phyloP scores from a whole-genome alignment of 2,888 invertebrate species.

The Entomobrya multifasciata region DNA sequence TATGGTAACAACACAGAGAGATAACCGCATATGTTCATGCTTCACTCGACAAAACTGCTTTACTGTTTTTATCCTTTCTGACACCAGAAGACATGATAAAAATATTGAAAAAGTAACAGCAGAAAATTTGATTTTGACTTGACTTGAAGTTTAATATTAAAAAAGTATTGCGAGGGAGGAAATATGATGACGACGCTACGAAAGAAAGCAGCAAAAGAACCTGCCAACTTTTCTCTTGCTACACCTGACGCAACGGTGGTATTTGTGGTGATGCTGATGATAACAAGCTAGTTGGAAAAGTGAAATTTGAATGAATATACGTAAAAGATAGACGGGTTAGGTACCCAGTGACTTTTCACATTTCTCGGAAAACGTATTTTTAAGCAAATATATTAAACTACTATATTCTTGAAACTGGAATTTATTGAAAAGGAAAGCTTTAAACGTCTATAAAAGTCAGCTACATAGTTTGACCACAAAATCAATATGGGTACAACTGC shows the following conservation, averaged over 20 bases:
- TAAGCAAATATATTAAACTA: no score
- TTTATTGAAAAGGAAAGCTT: no score
- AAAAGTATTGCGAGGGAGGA: background rate
- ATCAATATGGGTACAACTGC: background rate
- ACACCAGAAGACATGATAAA: conserved; percentile 33
- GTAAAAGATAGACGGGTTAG: no score
- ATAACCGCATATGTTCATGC: conserved; percentile 7
- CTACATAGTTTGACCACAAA: conserved; percentile 19
- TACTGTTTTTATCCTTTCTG: conserved; percentile 18
- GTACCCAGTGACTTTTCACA: conserved; percentile 2
- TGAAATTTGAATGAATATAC: background rate
- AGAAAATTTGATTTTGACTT: conserved; percentile 4
- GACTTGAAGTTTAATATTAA: background rate
- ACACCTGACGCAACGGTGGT: conserved; percentile 22
- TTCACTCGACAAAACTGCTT: background rate
- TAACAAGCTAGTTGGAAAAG: no score
- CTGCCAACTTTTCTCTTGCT: conserved; percentile 17
- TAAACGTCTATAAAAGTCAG: no score
- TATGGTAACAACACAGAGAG: no score
- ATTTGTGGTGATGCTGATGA: background rate
- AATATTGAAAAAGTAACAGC: conserved; percentile 38
- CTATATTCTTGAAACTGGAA: no score
- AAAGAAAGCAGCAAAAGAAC: no score
- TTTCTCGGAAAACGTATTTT: no score
- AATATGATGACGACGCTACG: no score